These are phyloP conservation scores for Podarcis raffonei DNA, from an alignment of 2,113 vertebrate species.

Conservation along the genomic window DNA sequence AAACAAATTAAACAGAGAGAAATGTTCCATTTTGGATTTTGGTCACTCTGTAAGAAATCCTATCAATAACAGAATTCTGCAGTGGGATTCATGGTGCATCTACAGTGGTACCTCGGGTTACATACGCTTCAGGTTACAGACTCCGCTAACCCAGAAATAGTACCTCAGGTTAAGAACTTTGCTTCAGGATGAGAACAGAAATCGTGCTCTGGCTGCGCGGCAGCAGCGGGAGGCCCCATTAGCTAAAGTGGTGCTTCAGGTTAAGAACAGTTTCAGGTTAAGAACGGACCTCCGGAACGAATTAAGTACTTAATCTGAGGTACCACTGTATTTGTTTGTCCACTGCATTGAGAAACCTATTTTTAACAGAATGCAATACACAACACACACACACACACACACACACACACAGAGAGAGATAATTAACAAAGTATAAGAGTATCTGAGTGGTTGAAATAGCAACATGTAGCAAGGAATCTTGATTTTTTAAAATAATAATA, in stretches of 20 bases:
- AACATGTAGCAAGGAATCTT: not conserved
- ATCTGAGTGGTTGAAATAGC: conserved; percentile 65
- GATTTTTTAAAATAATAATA: too few species aligned
- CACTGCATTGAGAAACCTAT: conserved; percentile 48
- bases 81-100: not conserved
- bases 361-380: conserved; percentile 71
- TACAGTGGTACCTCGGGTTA: not conserved
- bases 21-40: conserved; percentile 42
- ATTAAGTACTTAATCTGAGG: too few species aligned
- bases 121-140: too few species aligned
- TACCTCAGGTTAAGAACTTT: too few species aligned
- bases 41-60: conserved; percentile 53
- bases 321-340: conserved; percentile 35
- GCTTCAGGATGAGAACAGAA: too few species aligned
- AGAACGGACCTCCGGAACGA: too few species aligned
- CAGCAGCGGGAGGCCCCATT: too few species aligned
- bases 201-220: fast-evolving
- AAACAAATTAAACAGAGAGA: conserved; percentile 69
- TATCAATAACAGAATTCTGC: conserved; percentile 57
- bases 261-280: too few species aligned
- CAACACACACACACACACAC: conserved; percentile 59
- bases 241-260: too few species aligned
- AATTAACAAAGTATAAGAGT: conserved; percentile 74
- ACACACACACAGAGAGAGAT: conserved; percentile 70
- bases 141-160: too few species aligned